Conservation (phyloP, 1,140 invertebrate species). For the Pseudomyrmex gracilis region DNA sequence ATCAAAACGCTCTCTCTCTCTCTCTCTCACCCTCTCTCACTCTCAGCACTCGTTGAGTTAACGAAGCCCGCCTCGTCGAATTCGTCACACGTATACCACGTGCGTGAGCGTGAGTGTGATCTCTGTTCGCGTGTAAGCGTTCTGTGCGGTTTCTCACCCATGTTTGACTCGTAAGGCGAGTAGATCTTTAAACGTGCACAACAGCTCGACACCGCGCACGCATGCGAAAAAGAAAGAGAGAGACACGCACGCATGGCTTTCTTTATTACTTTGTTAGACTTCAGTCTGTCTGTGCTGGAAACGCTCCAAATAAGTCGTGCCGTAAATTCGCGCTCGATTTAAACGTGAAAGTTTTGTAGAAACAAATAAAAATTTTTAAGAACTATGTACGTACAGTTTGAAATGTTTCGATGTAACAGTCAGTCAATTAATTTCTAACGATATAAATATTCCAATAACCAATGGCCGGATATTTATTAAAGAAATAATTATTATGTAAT, state of each 20-base stretch:
- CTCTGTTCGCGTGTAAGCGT: constrained; percentile 33
- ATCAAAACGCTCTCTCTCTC: constrained; percentile 45
- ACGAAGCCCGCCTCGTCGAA: constrained; percentile 64
- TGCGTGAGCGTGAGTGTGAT: background rate
- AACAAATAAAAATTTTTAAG: background rate
- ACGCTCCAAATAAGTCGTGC: background rate
- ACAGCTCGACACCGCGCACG: background rate
- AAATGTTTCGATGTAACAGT: background rate
- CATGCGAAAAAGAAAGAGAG: background rate
- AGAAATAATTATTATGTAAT: no score
- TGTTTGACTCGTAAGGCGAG: constrained; percentile 15
- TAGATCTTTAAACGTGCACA: constrained; percentile 34
- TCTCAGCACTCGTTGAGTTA: constrained; percentile 45
- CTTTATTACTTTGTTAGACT: constrained; percentile 29
- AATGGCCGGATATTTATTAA: no score
- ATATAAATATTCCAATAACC: no score
- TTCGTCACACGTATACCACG: constrained; percentile 57
- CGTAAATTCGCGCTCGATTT: background rate
- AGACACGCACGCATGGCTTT: background rate
- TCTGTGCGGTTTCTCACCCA: constrained; percentile 50
- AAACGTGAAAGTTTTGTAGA: background rate
- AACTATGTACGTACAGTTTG: no score
- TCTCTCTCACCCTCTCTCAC: constrained; percentile 38
- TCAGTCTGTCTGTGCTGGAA: background rate
- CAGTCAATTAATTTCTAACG: no score